phyloP scores from a whole-genome alignment of 2,797 vertebrate species.

The Myoxocephalus aenaeus region DNA sequence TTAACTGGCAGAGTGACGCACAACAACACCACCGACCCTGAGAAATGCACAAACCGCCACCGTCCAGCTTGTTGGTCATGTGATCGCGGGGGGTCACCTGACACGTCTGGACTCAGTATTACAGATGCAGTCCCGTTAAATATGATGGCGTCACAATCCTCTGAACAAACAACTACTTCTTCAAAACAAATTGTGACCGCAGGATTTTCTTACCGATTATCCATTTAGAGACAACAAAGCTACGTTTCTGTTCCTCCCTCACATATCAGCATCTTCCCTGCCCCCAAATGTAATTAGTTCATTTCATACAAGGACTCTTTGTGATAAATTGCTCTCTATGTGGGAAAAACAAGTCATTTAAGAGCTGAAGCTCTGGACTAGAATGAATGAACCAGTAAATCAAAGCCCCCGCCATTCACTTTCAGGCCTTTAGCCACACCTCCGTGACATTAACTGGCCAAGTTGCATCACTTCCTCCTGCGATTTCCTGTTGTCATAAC shows the following conservation, averaged over 20 bases:
- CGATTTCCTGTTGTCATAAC: neutral
- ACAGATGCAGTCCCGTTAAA: neutral
- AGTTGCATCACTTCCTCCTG: constrained; percentile 55
- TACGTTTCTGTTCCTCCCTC: no score
- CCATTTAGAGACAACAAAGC: no score
- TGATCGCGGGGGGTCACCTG: neutral
- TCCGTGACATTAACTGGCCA: neutral
- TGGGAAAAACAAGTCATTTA: neutral
- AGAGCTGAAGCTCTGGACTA: constrained; percentile 18
- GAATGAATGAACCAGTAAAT: constrained; percentile 47
- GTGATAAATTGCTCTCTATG: neutral
- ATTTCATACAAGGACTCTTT: neutral
- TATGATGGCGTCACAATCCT: neutral
- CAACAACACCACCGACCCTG: no score
- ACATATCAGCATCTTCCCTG: no score
- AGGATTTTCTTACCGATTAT: no score
- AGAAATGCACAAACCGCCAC: neutral
- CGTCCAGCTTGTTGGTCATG: neutral
- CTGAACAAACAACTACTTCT: neutral
- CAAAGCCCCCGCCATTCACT: neutral
- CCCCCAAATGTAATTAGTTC: no score
- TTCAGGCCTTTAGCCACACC: constrained; percentile 14
- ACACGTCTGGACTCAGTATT: neutral
- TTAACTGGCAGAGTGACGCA: constrained; percentile 2
- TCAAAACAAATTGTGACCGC: neutral